A percentile compares a stretch with the other conserved stretches of the same genome.
Evolutionary conservation across 2,113 vertebrate species (phyloP).

Genomic region (Fulica atra): DNA sequence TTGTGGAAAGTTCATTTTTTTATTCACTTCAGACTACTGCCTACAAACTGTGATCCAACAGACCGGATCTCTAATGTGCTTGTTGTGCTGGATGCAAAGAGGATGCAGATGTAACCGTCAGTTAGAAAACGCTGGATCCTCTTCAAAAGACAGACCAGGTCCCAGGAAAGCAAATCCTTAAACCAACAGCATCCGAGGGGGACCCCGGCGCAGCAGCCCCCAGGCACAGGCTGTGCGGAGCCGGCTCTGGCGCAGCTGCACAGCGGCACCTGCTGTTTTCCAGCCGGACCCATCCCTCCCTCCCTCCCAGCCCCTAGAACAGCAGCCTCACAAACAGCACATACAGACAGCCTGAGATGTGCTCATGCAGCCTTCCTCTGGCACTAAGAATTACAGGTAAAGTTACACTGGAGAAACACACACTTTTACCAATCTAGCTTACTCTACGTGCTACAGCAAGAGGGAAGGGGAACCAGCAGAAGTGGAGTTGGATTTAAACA

Average conservation of each 20-base stretch:
- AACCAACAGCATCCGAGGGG: accelerated
- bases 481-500: neutral
- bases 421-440: neutral
- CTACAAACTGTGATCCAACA: neutral
- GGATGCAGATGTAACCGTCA: neutral
- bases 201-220: accelerated
- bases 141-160: neutral
- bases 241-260: neutral
- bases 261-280: conserved; percentile 32
- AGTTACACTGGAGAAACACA: neutral
- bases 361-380: neutral
- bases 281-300: accelerated
- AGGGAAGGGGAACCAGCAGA: neutral
- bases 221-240: accelerated
- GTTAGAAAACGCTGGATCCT: neutral
- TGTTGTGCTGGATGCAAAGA: neutral
- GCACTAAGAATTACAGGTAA: neutral
- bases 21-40: neutral
- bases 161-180: neutral
- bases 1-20: neutral
- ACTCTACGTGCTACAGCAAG: neutral
- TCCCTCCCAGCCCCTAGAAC: too few species aligned
- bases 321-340: too few species aligned
- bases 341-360: too few species aligned
- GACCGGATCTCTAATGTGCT: neutral